A percentile compares a stretch with the other conserved stretches of the same genome.
phyloP scores from a whole-genome alignment of 2,113 vertebrate species.

The Lepus americanus region DNA sequence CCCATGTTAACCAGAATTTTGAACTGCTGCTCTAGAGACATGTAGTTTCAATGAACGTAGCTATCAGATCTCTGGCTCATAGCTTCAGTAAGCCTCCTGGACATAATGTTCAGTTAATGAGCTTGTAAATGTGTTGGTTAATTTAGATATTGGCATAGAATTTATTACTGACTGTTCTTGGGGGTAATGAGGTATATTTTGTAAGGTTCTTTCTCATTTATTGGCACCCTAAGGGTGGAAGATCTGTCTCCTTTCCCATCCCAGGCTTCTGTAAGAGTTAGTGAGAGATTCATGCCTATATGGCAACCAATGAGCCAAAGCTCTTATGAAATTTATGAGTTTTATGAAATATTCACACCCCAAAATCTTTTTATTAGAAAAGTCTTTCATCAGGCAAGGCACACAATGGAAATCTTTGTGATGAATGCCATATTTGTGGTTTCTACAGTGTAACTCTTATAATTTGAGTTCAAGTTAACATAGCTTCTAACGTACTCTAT shows the following conservation, averaged over 20 bases:
- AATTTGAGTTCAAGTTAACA: not conserved
- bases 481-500: not conserved
- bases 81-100: constrained; percentile 1
- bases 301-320: not conserved
- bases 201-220: not conserved
- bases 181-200: constrained; percentile 16
- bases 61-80: not conserved
- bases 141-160: constrained; percentile 57
- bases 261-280: not conserved
- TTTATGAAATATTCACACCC: not conserved
- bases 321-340: constrained; percentile 3
- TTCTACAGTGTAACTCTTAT: constrained; percentile 9
- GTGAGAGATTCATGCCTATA: not conserved
- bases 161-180: constrained; percentile 50
- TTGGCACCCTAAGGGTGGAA: not conserved
- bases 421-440: not conserved
- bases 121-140: constrained; percentile 61
- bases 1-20: not conserved
- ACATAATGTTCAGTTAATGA: constrained; percentile 69
- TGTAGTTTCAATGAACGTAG: not conserved
- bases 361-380: constrained; percentile 20
- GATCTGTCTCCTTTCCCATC: not conserved
- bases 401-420: not conserved
- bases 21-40: not conserved
- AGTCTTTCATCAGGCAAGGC: not conserved